A percentile compares a stretch with the other conserved stretches of the same genome.
These are phyloP conservation scores for Pteromalus puparum DNA, from an alignment of 1,140 invertebrate species.

Conservation along the genomic window DNA sequence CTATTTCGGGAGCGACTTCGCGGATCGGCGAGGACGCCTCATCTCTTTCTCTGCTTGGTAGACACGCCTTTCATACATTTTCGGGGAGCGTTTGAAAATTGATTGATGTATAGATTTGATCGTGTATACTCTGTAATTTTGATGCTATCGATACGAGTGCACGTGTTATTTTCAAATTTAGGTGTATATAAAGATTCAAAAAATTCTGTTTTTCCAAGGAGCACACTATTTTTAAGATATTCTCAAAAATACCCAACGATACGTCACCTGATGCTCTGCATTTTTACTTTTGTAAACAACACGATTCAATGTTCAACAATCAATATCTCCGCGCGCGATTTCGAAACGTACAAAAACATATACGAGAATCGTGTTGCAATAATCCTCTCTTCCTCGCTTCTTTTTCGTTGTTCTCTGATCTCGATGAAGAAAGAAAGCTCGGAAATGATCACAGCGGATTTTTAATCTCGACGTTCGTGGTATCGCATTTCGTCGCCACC, in stretches of 20 bases:
- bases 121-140: too few species aligned
- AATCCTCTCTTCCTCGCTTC: not conserved
- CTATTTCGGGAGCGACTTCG: slow-evolving; percentile 65
- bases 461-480: not conserved
- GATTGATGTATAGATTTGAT: too few species aligned
- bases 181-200: not conserved
- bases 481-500: not conserved
- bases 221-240: not conserved
- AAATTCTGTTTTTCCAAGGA: not conserved
- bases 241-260: too few species aligned
- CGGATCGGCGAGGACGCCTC: not conserved
- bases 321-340: too few species aligned
- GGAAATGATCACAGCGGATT: not conserved
- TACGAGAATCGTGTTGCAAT: too few species aligned
- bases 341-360: too few species aligned
- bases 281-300: not conserved
- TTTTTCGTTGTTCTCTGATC: not conserved
- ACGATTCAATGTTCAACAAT: too few species aligned
- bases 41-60: not conserved
- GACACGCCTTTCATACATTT: not conserved
- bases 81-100: too few species aligned
- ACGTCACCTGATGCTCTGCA: not conserved
- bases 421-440: not conserved
- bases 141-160: too few species aligned
- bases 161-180: too few species aligned